Evolutionary conservation across 2,888 invertebrate genomes (phyloP).

Genomic region (Pyralis farinalis): DNA sequence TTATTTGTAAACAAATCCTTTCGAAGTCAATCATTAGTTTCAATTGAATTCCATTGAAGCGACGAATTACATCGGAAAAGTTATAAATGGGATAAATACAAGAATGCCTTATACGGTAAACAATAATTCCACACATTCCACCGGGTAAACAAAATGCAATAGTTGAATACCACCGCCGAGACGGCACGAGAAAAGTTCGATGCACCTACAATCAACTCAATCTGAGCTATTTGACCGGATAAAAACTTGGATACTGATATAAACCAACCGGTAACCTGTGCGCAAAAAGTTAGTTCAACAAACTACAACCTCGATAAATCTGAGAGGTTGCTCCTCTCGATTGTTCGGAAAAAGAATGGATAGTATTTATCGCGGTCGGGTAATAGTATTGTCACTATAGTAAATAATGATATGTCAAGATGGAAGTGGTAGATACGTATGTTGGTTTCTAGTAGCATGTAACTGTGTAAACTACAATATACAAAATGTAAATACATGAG

Average conservation of each 20-base stretch:
- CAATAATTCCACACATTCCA: not conserved
- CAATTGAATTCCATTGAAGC: too few species aligned
- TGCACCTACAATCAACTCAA: slow-evolving; percentile 32
- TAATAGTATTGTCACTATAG: slow-evolving; percentile 18
- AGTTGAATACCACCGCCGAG: not conserved
- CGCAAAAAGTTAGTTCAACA: slow-evolving; percentile 64
- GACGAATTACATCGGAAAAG: too few species aligned
- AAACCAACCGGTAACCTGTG: slow-evolving; percentile 40
- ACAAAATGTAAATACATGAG: too few species aligned
- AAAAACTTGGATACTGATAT: slow-evolving; percentile 30
- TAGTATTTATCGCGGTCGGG: slow-evolving; percentile 12
- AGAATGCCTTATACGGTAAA: not conserved
- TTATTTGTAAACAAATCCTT: too few species aligned
- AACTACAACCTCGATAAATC: slow-evolving; percentile 33
- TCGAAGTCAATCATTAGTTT: too few species aligned
- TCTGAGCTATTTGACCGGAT: slow-evolving; percentile 35
- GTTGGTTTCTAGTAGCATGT: too few species aligned
- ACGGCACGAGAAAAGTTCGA: slow-evolving; percentile 28
- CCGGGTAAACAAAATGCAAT: not conserved
- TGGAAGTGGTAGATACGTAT: too few species aligned
- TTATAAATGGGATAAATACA: too few species aligned
- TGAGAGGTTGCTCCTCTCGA: slow-evolving; percentile 8
- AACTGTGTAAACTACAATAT: too few species aligned
- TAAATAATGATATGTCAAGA: slow-evolving; percentile 9
- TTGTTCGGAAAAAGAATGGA: not conserved